phyloP scores from a whole-genome alignment of 2,888 invertebrate species.

The Xanthostigma xanthostigma region DNA sequence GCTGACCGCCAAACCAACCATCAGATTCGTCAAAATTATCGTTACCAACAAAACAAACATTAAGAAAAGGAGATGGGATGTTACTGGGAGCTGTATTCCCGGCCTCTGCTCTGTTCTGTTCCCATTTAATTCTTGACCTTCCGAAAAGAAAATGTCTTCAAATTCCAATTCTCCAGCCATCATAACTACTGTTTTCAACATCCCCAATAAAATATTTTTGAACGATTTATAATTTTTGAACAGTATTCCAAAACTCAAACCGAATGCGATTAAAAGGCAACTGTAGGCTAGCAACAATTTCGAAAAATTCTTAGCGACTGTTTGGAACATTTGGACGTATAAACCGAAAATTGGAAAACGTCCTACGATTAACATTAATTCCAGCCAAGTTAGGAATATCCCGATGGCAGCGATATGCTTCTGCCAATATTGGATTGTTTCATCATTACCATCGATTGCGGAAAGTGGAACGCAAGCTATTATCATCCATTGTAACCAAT shows the following conservation, averaged over 20 bases:
- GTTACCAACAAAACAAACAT: constrained; percentile 67
- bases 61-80: constrained; percentile 61
- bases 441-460: constrained; percentile 31
- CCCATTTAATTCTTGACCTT: constrained; percentile 25
- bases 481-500: constrained; percentile 69
- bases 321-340: constrained; percentile 79
- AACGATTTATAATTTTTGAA: constrained; percentile 65
- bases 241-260: constrained; percentile 65
- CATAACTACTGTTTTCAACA: constrained; percentile 73
- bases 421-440: constrained; percentile 44
- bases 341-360: constrained; percentile 74
- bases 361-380: constrained; percentile 74
- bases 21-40: constrained; percentile 65
- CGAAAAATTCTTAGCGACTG: constrained; percentile 67
- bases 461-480: constrained; percentile 55
- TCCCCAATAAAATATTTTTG: constrained; percentile 40
- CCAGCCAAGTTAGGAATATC: constrained; percentile 67
- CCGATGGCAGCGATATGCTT: constrained; percentile 70
- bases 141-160: constrained; percentile 61
- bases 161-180: constrained; percentile 79
- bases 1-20: constrained; percentile 74
- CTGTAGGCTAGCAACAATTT: constrained; percentile 69
- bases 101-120: neutral
- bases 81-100: constrained; percentile 47
- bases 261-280: constrained; percentile 66